Base-by-base conservation (phyloP, 2,113 vertebrate species). In the Psophia crepitans region DNA sequence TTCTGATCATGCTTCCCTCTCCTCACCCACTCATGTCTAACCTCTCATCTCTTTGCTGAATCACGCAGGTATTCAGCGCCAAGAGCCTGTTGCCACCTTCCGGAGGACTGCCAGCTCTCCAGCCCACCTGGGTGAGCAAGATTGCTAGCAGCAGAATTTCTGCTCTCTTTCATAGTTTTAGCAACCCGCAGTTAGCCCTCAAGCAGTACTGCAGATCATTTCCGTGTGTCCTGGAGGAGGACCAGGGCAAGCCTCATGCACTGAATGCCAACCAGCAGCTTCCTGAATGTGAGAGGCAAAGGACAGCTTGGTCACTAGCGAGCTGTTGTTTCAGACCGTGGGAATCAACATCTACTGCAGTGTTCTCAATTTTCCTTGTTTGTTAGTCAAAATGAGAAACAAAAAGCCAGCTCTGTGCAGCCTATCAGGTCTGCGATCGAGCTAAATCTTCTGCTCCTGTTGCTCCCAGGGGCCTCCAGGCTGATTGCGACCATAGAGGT, bases 61-160 rank as follows among this genome's bases (percentile, higher is more conserved):
- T n/a, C 92, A 48, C 3, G 5, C 95, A 98, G 98, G 98, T 96
- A 76, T 93, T 68, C 98, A 97, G 65, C 97, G 94, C 56, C 98
- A 97, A 80, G 98, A 98, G 37, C 87, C 96, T 33, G 91, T 89
- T 56, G 92, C 94, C 2, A n/a, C 96, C 37, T 95, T 98, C 93
- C 97, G 96, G 94, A 98, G 98, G 77, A 97, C 97, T 70, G 94
- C 95, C 0, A 53, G 97, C 63, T 96, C 96, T 92, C 96, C 98
- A 85, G 95, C 90, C 65, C 97, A 97, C 39, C 96, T 98, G 96
- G 98, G 98, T 98, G 96, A 98, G 98, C 84, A 51, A 48, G 46
- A 63, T 5, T 11, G 44, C 51, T 80, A 80, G 41, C 39, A 79
- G 69, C 63, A 80, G 41, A 30, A 61, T 89, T 84, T 53, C 77